A percentile compares a stretch with the other conserved stretches of the same genome.
These are phyloP conservation scores for Podarcis siculus DNA, from an alignment of 2,797 vertebrate species.

Conservation along the genomic window DNA sequence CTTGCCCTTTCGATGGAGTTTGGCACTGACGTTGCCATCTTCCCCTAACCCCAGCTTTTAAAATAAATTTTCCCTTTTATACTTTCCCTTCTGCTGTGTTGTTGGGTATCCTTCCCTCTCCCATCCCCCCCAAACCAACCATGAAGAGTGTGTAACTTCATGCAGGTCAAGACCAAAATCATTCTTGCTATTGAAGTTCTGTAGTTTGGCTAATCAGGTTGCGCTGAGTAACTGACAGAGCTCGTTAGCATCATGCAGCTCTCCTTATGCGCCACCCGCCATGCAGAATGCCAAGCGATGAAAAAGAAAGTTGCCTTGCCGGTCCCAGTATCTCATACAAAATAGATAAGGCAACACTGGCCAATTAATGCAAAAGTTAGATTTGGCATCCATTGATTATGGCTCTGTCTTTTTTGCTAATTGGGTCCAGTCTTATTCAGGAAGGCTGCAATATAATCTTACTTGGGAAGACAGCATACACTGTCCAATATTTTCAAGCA, in stretches of 20 bases:
- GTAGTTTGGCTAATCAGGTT: constrained; percentile 65
- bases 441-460: neutral
- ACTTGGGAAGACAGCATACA: neutral
- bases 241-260: constrained; percentile 57
- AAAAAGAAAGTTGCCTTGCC: constrained; percentile 15
- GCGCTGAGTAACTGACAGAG: constrained; percentile 62
- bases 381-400: neutral
- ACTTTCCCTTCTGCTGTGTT: neutral
- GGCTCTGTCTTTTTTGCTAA: neutral
- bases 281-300: constrained; percentile 42
- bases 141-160: constrained; percentile 15
- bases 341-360: constrained; percentile 9
- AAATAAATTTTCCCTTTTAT: neutral
- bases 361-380: neutral
- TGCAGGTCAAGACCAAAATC: constrained; percentile 40
- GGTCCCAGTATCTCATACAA: neutral
- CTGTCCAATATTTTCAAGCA: neutral
- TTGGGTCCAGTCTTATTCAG: neutral
- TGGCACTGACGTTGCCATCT: neutral
- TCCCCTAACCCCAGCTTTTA: neutral
- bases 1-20: neutral
- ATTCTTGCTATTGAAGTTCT: constrained; percentile 57
- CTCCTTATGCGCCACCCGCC: constrained; percentile 39
- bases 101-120: no score
- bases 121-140: neutral